These are phyloP conservation scores for Amphipyra berbera DNA, from an alignment of 2,888 invertebrate species.

Conservation along the genomic window DNA sequence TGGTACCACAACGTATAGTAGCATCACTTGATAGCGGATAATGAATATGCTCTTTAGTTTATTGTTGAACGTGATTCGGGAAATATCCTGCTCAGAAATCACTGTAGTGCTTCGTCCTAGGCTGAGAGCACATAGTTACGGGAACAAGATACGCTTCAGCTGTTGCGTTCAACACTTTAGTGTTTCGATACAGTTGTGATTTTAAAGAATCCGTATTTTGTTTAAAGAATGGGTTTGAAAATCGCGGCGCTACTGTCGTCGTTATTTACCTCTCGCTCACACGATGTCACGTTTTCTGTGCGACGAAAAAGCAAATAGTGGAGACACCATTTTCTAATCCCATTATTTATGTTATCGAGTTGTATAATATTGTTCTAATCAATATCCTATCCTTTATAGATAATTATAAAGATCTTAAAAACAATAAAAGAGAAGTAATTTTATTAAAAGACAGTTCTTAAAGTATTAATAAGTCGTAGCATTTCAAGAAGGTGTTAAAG, in stretches of 20 bases:
- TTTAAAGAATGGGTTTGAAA: too few relatives aligned
- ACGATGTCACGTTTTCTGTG: too few relatives aligned
- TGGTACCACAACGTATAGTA: conserved; percentile 51
- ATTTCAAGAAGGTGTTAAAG: conserved; percentile 31
- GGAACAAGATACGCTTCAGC: conserved; percentile 39
- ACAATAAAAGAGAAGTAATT: conserved; percentile 27
- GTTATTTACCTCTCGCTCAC: too few relatives aligned
- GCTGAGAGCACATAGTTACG: conserved; percentile 45
- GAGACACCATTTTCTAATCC: too few relatives aligned
- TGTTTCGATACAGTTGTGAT: conserved; percentile 22
- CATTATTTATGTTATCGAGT: too few relatives aligned
- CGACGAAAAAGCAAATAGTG: too few relatives aligned
- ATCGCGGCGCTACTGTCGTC: too few relatives aligned
- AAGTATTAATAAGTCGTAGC: conserved; percentile 38
- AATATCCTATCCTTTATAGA: too few relatives aligned
- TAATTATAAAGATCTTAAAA: not conserved
- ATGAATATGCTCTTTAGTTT: conserved; percentile 64
- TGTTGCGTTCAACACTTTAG: conserved; percentile 22
- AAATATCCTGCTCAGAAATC: conserved; percentile 54
- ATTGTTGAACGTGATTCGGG: conserved; percentile 59
- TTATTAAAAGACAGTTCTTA: conserved; percentile 30
- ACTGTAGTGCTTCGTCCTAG: conserved; percentile 37
- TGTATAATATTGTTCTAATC: too few relatives aligned
- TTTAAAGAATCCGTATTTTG: conserved; percentile 1
- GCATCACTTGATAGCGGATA: conserved; percentile 55